These are phyloP conservation scores for Centrocercus urophasianus DNA, from an alignment of 2,113 vertebrate species.

Conservation along the genomic window DNA sequence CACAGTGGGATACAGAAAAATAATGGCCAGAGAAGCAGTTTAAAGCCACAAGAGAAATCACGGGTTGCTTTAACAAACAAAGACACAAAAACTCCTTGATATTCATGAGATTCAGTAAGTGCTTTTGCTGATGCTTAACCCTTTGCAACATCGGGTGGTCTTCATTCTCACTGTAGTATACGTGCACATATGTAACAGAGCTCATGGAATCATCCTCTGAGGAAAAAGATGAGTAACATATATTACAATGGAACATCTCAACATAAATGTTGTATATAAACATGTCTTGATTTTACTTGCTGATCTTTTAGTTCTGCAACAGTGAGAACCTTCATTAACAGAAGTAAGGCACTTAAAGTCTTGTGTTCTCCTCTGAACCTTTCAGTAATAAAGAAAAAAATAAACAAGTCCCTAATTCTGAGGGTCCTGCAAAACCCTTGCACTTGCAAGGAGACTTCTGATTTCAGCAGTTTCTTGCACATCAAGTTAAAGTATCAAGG, in stretches of 20 bases:
- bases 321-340: slow-evolving; percentile 47
- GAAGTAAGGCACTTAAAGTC: slow-evolving; percentile 32
- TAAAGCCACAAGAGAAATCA: slow-evolving; percentile 15
- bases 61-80: slow-evolving; percentile 10
- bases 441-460: neutral
- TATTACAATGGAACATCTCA: neutral
- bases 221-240: neutral
- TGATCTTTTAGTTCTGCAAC: slow-evolving; percentile 64
- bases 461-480: neutral
- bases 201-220: neutral
- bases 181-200: neutral
- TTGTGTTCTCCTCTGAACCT: slow-evolving; percentile 1
- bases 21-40: neutral
- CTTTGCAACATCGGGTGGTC: neutral
- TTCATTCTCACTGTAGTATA: neutral
- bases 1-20: slow-evolving; percentile 1
- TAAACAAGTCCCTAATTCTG: neutral
- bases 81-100: slow-evolving; percentile 23
- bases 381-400: slow-evolving; percentile 41
- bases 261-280: neutral
- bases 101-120: slow-evolving; percentile 25
- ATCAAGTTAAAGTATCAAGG: neutral
- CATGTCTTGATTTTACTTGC: slow-evolving; percentile 51
- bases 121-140: slow-evolving; percentile 6
- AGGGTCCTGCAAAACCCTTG: neutral